Conservation (phyloP, 2,113 vertebrate genomes). For the Chloropsis cyanopogon region DNA sequence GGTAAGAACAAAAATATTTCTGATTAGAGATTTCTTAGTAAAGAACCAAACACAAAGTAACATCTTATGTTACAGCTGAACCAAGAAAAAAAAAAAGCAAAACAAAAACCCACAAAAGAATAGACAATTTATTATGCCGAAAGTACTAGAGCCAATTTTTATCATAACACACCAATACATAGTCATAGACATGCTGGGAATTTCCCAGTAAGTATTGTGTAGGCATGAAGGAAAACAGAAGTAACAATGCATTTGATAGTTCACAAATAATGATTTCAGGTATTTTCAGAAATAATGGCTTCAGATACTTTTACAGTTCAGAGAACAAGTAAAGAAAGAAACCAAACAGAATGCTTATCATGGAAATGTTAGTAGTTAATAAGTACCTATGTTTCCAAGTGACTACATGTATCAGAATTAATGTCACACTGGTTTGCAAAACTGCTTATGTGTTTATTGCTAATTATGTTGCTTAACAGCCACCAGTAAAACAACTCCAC, state of each 20-base stretch:
- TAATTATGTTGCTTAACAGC: slow-evolving; percentile 26
- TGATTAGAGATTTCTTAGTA: not conserved
- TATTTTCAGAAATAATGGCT: slow-evolving; percentile 48
- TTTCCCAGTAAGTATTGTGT: slow-evolving; percentile 21
- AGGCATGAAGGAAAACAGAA: slow-evolving; percentile 8
- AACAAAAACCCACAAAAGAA: not conserved
- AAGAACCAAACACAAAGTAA: not conserved
- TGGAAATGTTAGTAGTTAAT: slow-evolving; percentile 50
- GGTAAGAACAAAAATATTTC: not conserved
- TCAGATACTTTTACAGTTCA: slow-evolving; percentile 54
- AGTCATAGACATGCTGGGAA: slow-evolving; percentile 11
- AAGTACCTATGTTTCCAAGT: slow-evolving; percentile 45
- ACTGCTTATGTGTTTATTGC: not conserved
- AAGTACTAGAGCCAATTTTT: not conserved
- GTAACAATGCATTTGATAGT: slow-evolving; percentile 6
- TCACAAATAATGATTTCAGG: slow-evolving; percentile 47
- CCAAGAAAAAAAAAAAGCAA: not conserved
- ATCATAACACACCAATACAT: not conserved
- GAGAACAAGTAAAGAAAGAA: slow-evolving; percentile 52
- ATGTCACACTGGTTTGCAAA: slow-evolving; percentile 8
- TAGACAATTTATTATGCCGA: not conserved
- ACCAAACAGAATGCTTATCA: slow-evolving; percentile 17
- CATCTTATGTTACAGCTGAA: not conserved
- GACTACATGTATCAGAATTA: slow-evolving; percentile 27
- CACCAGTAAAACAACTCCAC: not conserved